phyloP scores from a whole-genome alignment of 2,888 invertebrate genomes.

The Ctena decussata region DNA sequence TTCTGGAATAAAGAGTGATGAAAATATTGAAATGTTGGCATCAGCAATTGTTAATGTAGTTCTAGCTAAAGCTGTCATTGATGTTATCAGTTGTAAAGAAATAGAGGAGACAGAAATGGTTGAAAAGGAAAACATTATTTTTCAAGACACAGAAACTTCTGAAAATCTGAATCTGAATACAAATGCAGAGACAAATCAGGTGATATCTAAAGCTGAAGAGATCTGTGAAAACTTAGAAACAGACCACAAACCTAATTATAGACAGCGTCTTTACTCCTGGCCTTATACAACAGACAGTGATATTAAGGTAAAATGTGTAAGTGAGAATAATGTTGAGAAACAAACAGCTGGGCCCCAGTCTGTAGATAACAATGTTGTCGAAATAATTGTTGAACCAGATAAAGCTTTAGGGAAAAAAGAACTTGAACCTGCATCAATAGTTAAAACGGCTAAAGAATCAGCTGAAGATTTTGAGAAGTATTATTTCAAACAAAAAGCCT shows the following conservation, averaged over 20 bases:
- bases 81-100: neutral
- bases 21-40: constrained; percentile 17
- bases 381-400: neutral
- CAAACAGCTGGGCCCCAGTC: neutral
- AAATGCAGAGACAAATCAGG: neutral
- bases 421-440: neutral
- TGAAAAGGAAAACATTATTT: neutral
- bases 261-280: constrained; percentile 1
- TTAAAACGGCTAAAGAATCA: neutral
- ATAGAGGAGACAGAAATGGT: neutral
- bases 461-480: constrained; percentile 47
- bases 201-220: neutral
- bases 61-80: constrained; percentile 26
- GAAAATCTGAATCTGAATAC: neutral
- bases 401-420: neutral
- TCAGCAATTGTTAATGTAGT: constrained; percentile 17
- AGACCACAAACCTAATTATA: neutral
- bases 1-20: neutral
- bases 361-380: neutral
- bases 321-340: neutral
- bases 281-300: neutral
- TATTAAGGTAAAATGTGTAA: neutral
- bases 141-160: neutral
- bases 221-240: neutral
- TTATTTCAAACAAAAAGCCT: constrained; percentile 45